Percentiles rank a stretch among this genome's conserved stretches.
Conservation (phyloP, 2,113 vertebrate species). For the Syngnathus scovelli region DNA sequence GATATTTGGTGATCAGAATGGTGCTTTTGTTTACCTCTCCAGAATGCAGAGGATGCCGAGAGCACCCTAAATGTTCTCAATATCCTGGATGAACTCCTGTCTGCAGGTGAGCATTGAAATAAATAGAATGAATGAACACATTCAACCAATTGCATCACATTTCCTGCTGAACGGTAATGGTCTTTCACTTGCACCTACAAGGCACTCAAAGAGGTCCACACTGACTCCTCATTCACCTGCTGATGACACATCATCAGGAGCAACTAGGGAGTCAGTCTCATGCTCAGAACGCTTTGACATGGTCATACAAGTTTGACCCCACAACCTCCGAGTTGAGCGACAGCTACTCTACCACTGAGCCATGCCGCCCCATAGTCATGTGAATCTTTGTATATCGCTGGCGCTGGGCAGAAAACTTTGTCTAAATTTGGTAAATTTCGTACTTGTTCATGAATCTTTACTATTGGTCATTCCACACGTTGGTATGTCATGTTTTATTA, state of each 20-base stretch:
- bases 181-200: too few species aligned
- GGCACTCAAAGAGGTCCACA: too few species aligned
- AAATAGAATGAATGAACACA: not conserved
- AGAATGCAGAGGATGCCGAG: conserved; percentile 78
- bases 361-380: not conserved
- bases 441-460: too few species aligned
- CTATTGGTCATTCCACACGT: not conserved
- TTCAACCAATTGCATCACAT: too few species aligned
- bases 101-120: conserved; percentile 73
- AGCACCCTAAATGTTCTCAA: conserved; percentile 76
- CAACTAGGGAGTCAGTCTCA: too few species aligned
- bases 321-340: too few species aligned
- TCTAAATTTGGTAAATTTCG: too few species aligned
- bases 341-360: too few species aligned
- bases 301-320: too few species aligned
- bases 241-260: too few species aligned
- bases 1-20: not conserved
- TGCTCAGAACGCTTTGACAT: too few species aligned
- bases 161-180: not conserved
- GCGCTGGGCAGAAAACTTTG: not conserved
- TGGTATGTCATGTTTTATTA: not conserved
- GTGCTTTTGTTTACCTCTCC: conserved; percentile 17
- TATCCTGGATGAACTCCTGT: conserved; percentile 83
- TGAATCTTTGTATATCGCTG: not conserved
- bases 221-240: too few species aligned